phyloP scores from a whole-genome alignment of 2,797 vertebrate species.

The Falco peregrinus region DNA sequence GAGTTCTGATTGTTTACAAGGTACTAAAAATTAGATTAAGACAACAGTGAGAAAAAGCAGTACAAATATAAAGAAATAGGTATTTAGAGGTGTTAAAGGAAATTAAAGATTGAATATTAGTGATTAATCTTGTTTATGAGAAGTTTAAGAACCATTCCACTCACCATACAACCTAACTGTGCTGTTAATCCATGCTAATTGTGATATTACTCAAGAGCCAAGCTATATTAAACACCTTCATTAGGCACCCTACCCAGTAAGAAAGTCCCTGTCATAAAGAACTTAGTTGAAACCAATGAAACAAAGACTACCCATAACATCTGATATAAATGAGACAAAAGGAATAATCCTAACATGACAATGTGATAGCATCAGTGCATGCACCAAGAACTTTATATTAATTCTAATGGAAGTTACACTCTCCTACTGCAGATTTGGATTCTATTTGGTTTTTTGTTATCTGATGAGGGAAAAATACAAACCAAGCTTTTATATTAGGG shows the following conservation, averaged over 20 bases:
- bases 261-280: not conserved
- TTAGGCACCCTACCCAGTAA: fast-evolving
- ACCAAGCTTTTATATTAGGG: not conserved
- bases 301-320: not conserved
- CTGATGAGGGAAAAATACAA: not conserved
- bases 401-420: not conserved
- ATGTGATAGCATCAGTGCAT: not conserved
- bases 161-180: not conserved
- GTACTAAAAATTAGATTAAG: not conserved
- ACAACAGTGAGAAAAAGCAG: not conserved
- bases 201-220: not conserved
- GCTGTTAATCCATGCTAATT: not conserved
- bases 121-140: not conserved
- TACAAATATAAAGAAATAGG: not conserved
- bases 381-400: not conserved
- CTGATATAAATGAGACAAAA: not conserved
- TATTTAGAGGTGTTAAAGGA: not conserved
- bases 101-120: not conserved
- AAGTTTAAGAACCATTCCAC: not conserved
- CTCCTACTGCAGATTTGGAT: not conserved
- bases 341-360: not conserved
- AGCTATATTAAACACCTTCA: not conserved
- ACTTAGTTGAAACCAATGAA: not conserved
- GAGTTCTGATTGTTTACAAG: not conserved
- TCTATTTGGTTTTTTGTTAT: not conserved